Percentiles rank a stretch among this genome's conserved stretches.
Conservation (phyloP, 2,797 vertebrate genomes). For the Lepilemur ruficaudatus region DNA sequence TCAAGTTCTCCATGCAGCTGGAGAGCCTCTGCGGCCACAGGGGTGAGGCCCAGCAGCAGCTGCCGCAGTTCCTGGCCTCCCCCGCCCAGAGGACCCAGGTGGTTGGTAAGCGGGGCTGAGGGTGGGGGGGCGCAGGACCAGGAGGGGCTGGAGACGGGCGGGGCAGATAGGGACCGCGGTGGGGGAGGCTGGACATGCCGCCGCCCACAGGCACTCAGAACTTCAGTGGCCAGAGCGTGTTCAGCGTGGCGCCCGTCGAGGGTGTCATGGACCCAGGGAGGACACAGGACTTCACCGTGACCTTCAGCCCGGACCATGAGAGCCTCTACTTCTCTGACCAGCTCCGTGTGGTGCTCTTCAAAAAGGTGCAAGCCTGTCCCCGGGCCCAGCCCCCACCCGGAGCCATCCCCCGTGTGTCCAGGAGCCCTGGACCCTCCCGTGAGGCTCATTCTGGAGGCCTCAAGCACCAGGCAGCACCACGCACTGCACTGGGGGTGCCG, state of each 20-base stretch:
- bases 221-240: conserved; percentile 89
- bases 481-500: accelerated
- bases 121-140: accelerated
- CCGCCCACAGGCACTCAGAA: conserved; percentile 89
- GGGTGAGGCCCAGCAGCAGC: conserved; percentile 70
- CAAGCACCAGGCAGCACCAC: neutral
- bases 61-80: conserved; percentile 80
- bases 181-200: accelerated
- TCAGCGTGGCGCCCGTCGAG: conserved; percentile 87
- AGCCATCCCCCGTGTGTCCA: too few relatives aligned
- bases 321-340: conserved; percentile 89
- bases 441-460: neutral
- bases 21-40: conserved; percentile 83
- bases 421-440: too few relatives aligned
- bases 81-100: conserved; percentile 57
- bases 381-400: neutral
- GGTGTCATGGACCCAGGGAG: conserved; percentile 86
- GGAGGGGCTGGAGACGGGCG: neutral
- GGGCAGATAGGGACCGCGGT: too few relatives aligned
- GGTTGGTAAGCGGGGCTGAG: conserved; percentile 76
- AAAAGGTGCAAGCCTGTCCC: conserved; percentile 84
- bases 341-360: conserved; percentile 88
- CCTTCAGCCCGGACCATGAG: conserved; percentile 94
- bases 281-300: conserved; percentile 87
- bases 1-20: conserved; percentile 86